A percentile compares a stretch with the other conserved stretches of the same genome.
These are phyloP conservation scores for Periphyllus acericola DNA, from an alignment of 2,888 invertebrate genomes.

Conservation along the genomic window DNA sequence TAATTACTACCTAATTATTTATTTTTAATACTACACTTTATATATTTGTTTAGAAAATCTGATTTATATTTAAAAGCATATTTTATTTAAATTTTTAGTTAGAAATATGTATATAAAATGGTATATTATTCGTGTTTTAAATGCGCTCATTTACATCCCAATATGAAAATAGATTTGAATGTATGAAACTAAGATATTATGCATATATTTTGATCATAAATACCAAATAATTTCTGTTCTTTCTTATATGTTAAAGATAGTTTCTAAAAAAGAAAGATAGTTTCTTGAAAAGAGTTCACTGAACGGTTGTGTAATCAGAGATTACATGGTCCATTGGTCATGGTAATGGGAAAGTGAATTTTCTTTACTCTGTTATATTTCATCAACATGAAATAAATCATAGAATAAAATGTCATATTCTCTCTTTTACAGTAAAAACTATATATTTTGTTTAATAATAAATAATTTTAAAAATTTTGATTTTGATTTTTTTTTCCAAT, in stretches of 20 bases:
- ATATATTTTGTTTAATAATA: background rate
- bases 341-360: slow-evolving; percentile 53
- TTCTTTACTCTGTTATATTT: slow-evolving; percentile 23
- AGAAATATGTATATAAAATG: too few species aligned
- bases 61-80: too few species aligned
- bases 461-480: background rate
- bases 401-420: background rate
- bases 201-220: background rate
- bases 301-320: slow-evolving; percentile 47
- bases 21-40: too few species aligned
- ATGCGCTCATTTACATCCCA: too few species aligned
- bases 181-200: background rate
- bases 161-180: background rate
- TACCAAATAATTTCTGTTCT: background rate
- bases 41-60: too few species aligned
- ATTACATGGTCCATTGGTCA: slow-evolving; percentile 55
- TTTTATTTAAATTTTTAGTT: too few species aligned
- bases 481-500: too few species aligned
- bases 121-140: too few species aligned
- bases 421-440: slow-evolving; percentile 18
- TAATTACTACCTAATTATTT: too few species aligned
- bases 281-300: slow-evolving; percentile 38
- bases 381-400: slow-evolving; percentile 1
- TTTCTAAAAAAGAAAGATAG: background rate
- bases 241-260: background rate